phyloP scores from a whole-genome alignment of 2,113 vertebrate genomes.

The Erinaceus europaeus region DNA sequence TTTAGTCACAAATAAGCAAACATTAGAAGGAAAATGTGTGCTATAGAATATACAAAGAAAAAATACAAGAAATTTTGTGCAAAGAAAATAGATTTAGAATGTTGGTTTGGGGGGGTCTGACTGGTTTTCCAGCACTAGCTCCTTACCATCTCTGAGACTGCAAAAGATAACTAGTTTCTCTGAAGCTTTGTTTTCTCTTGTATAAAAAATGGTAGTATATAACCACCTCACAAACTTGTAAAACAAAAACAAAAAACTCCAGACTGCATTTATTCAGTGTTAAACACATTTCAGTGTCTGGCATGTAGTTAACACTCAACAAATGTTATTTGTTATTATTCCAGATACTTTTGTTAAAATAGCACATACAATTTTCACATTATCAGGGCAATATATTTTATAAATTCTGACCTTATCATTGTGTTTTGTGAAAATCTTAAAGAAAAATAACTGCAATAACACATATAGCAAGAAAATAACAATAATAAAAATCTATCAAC shows the following conservation, averaged over 20 bases:
- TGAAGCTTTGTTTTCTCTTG: neutral
- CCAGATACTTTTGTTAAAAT: neutral
- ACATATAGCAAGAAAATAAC: constrained; percentile 9
- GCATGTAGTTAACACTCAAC: neutral
- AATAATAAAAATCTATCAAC: neutral
- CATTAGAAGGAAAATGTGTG: neutral
- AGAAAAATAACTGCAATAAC: constrained; percentile 17
- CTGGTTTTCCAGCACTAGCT: neutral
- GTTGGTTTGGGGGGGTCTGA: too few species aligned
- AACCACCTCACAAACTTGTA: neutral
- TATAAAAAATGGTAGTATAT: neutral
- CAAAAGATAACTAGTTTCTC: neutral
- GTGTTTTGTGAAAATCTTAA: constrained; percentile 17
- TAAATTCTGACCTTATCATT: constrained; percentile 13
- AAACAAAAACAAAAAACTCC: neutral
- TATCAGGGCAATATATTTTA: constrained; percentile 11
- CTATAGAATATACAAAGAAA: neutral
- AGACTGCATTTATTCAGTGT: fast-evolving
- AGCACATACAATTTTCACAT: neutral
- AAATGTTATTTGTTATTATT: neutral
- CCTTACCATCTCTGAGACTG: neutral
- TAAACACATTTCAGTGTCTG: neutral
- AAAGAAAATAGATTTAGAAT: neutral
- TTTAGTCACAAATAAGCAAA: neutral
- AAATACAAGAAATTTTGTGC: neutral